phyloP scores from a whole-genome alignment of 2,888 invertebrate genomes.

The Pteria penguin region DNA sequence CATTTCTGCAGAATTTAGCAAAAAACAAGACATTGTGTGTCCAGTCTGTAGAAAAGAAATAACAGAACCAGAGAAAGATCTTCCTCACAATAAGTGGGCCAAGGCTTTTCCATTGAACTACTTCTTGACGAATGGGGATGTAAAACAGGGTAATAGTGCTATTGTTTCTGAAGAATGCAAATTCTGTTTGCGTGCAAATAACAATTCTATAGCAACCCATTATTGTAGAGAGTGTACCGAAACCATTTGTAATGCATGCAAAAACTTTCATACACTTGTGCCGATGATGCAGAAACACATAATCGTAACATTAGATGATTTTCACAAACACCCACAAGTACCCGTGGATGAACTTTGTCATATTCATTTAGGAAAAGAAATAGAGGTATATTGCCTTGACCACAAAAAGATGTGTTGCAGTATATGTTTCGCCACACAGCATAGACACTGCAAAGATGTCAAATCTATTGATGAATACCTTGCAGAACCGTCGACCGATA shows the following conservation, averaged over 20 bases:
- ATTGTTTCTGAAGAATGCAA: neutral
- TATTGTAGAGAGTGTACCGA: neutral
- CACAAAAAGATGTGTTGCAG: neutral
- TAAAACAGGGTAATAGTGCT: neutral
- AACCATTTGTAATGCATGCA: neutral
- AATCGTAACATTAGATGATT: neutral
- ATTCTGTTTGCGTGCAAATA: neutral
- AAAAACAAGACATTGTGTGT: neutral
- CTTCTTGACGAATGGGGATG: neutral
- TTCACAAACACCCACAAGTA: neutral
- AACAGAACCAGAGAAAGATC: neutral
- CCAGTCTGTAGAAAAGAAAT: neutral
- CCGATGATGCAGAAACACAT: neutral
- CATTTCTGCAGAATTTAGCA: too few relatives aligned
- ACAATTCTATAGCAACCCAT: neutral
- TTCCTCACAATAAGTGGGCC: neutral
- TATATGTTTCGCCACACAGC: neutral
- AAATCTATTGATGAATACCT: neutral
- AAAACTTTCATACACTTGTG: neutral
- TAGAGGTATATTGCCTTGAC: slow-evolving; percentile 2
- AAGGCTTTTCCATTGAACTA: neutral
- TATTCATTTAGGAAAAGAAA: neutral
- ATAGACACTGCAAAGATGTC: neutral
- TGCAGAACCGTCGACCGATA: neutral
- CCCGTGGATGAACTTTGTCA: neutral